These are phyloP conservation scores for Polietes domitor DNA, from an alignment of 2,888 invertebrate genomes.

Conservation along the genomic window DNA sequence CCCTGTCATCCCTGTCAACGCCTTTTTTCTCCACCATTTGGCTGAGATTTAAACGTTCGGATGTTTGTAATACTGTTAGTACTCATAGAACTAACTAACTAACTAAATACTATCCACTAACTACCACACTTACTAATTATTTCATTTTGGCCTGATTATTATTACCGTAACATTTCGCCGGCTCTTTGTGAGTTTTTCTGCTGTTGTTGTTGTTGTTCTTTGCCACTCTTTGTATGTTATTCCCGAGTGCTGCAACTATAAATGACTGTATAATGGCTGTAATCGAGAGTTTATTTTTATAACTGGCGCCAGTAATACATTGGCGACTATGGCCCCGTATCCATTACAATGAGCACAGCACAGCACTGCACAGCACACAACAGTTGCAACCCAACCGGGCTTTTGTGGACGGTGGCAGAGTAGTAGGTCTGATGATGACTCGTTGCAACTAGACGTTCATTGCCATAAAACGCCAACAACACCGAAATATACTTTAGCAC, in stretches of 20 bases:
- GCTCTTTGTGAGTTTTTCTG: not conserved
- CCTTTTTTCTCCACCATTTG: too few relatives aligned
- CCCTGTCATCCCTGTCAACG: too few relatives aligned
- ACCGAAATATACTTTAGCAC: constrained; percentile 33
- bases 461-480: constrained; percentile 17
- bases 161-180: constrained; percentile 54
- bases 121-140: constrained; percentile 46
- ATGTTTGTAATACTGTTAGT: too few relatives aligned
- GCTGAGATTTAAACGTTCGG: too few relatives aligned
- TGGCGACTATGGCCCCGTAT: not conserved
- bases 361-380: not conserved
- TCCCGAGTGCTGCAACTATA: constrained; percentile 1
- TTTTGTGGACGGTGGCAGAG: not conserved
- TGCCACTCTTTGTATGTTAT: not conserved
- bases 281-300: constrained; percentile 65
- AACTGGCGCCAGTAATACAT: constrained; percentile 60
- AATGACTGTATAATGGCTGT: constrained; percentile 44
- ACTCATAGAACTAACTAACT: too few relatives aligned
- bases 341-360: constrained; percentile 14
- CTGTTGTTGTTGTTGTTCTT: not conserved
- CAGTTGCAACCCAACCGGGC: not conserved
- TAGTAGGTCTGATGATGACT: not conserved
- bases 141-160: constrained; percentile 61
- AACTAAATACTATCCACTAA: too few relatives aligned
- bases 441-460: constrained; percentile 16